Base-by-base conservation (phyloP, 2,797 vertebrate species). In the Lepilemur septentrionalis region DNA sequence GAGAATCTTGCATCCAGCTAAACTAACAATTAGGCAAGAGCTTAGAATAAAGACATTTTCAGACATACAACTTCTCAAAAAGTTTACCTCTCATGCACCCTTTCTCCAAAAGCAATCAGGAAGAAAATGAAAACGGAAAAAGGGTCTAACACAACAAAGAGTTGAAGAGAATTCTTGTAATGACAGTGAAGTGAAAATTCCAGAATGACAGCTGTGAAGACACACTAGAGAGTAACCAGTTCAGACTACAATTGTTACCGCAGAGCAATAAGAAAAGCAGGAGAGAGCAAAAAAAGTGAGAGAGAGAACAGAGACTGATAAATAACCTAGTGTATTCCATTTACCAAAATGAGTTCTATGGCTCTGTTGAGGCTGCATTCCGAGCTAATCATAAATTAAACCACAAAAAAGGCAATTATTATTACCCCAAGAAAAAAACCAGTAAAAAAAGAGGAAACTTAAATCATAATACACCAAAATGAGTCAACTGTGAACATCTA, bases 101-200 rank as follows among this genome's bases (percentile, higher is more conserved):
- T 78, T 90, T 94, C 48, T 93, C 79, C 79, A 84, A 94, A 91
- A 93, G 69, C 48, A 63, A 82, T 43, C 48, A 85, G 70, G 43
- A 97, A n/a, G 80, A 91, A 91, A 91, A 91, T 25, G 30, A 93
- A 93, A 57, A 91, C 84, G 28, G 23, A 95, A 93, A 50, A 48
- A 50, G n/a, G n/a, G 46, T 41, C 63, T 69, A 90, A 35, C 2
- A 59, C 43, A 73, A 91, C 11, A 72, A n/a, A 87, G 61, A 80
- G 38, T 61, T 43, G 41, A 85, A 82, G 15, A 75, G 52, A 75
- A 91, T 48, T 89, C 86, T 61, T 59, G 0, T 59, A n/a, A 83
- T 4, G 38, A 91, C 3, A 20, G 22, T 35, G n/a, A 88, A 86
- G n/a, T 67, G 9, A 94, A 88, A 38, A 52, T 43, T 46, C 65